These are phyloP conservation scores for Brachyistius frenatus DNA, from an alignment of 2,113 vertebrate genomes.

Conservation along the genomic window DNA sequence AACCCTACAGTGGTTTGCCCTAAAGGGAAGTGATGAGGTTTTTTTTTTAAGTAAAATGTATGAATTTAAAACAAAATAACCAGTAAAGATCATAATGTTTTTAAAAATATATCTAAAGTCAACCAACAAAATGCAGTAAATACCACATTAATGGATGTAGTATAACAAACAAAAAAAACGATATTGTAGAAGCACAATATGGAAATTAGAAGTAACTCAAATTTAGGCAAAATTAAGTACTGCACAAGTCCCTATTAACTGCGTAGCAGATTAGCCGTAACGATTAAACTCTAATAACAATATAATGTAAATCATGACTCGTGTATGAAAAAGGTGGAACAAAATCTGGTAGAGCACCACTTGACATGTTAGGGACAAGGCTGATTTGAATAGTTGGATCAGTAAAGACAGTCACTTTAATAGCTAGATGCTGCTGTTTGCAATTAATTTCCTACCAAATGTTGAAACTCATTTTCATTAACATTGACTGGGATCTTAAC, in stretches of 20 bases:
- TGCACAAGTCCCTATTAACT: too few relatives aligned
- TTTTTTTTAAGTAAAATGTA: background rate
- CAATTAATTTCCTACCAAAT: background rate
- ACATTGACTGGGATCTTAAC: background rate
- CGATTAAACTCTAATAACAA: background rate
- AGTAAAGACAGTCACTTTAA: background rate
- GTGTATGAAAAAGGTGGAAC: background rate
- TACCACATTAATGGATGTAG: background rate
- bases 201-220: too few relatives aligned
- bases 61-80: background rate
- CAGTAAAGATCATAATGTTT: too few relatives aligned
- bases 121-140: background rate
- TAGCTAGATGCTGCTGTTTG: background rate
- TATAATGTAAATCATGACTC: background rate
- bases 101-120: background rate
- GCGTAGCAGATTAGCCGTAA: background rate
- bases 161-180: background rate
- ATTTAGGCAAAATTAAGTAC: too few relatives aligned
- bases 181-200: too few relatives aligned
- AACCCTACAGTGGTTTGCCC: background rate
- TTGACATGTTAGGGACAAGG: background rate
- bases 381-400: background rate
- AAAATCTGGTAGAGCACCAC: background rate
- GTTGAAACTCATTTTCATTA: background rate
- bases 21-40: too few relatives aligned